These are phyloP conservation scores for Eupithecia exiguata DNA, from an alignment of 2,888 invertebrate genomes.

Conservation along the genomic window DNA sequence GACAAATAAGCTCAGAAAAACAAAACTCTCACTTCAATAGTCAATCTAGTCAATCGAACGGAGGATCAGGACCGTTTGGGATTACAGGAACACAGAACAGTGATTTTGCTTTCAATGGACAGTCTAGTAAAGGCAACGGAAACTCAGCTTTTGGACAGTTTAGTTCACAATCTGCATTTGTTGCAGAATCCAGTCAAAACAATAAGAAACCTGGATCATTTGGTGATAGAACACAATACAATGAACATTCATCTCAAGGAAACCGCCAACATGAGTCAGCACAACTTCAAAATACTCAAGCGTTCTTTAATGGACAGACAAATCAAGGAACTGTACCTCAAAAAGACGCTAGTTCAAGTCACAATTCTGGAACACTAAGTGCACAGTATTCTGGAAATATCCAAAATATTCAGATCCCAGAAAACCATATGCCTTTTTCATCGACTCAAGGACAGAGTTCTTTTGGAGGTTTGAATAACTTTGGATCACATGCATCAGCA, in stretches of 20 bases:
- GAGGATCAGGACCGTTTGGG: slow-evolving; percentile 5
- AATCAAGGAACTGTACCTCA: slow-evolving; percentile 20
- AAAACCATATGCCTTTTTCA: slow-evolving; percentile 23
- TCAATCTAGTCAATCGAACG: background rate
- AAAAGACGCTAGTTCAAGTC: slow-evolving; percentile 31
- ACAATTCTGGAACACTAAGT: slow-evolving; percentile 7
- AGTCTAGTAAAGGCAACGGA: slow-evolving; percentile 22
- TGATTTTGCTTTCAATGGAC: slow-evolving; percentile 17
- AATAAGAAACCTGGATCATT: slow-evolving; percentile 12
- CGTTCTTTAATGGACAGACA: slow-evolving; percentile 17
- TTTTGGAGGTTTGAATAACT: slow-evolving; percentile 32
- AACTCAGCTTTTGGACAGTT: slow-evolving; percentile 14
- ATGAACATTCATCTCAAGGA: slow-evolving; percentile 17
- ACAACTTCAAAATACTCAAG: slow-evolving; percentile 19
- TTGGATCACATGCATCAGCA: slow-evolving; percentile 23
- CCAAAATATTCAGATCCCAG: slow-evolving; percentile 16
- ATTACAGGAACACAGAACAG: slow-evolving; percentile 12
- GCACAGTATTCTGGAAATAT: slow-evolving; percentile 19
- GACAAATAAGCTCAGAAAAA: background rate
- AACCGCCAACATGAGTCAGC: slow-evolving; percentile 5
- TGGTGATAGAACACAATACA: slow-evolving; percentile 11
- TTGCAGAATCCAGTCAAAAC: slow-evolving; percentile 10
- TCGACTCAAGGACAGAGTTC: slow-evolving; percentile 18
- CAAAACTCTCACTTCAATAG: slow-evolving; percentile 5
- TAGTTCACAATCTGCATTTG: slow-evolving; percentile 1